Base-by-base conservation (phyloP, 1,140 invertebrate genomes). In the Galendromus occidentalis region DNA sequence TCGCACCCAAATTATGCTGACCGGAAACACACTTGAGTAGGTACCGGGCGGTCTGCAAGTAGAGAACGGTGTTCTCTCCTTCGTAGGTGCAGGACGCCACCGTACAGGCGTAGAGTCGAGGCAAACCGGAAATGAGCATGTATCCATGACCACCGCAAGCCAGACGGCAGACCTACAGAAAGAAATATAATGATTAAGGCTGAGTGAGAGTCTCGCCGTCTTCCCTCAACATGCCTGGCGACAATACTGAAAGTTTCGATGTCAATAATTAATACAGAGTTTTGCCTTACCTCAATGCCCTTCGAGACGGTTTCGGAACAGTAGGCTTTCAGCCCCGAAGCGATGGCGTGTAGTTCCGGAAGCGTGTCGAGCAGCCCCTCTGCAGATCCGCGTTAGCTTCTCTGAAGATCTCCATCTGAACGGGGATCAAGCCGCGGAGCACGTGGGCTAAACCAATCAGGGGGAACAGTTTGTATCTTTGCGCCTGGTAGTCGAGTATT, bases 81-180 rank as follows among this genome's bases (percentile, higher is more conserved):
- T 95, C 91, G 73, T 94, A 94, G 2, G 90, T 96, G 75, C 86
- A 88, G 47, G 85, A 83, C 28, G 90, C 89, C 0, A 87, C 88
- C 2, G 84, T 82, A 68, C 84, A 76, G 7, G 84, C 84, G 74
- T 91, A 94, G 17, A 85, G 85, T 51, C 82, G 79, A 18, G 89
- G 89, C 29, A 95, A 79, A 74, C 87, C 89, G 68, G 86, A 88
- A 47, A 84, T 81, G 25, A 84, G 81, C 81, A 90, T 87, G 76
- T 88, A 96, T 12, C 92, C 92, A 74, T 95, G 91, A 5, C 92
- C 92, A 39, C 92, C 92, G 76, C 91, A 95, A 1, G 90, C 77
- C 44, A 89, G 76, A 14, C 91, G 82, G 68, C 86, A 85, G 25
- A 81, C 81, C 33, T 39, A 39, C 4, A 39, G 33, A 39, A 39